Conservation (phyloP, 2,113 vertebrate genomes). For the Colistium nudipinnis region DNA sequence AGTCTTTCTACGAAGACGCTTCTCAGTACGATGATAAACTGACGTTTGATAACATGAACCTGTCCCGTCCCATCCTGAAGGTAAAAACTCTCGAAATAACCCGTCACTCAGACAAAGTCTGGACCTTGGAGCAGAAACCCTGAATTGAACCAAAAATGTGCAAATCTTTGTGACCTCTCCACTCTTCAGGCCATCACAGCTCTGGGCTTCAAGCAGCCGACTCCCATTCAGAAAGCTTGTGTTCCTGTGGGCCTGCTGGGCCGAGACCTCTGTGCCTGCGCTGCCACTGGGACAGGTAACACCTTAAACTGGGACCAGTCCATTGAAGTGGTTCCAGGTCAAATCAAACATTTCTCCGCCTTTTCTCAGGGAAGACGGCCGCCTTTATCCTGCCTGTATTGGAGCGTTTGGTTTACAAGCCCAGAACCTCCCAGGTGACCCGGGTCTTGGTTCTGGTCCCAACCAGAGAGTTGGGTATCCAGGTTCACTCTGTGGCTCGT, state of each 20-base stretch:
- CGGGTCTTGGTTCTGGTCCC: conserved; percentile 93
- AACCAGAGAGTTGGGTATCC: conserved; percentile 95
- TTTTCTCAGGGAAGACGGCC: conserved; percentile 94
- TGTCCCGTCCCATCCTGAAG: conserved; percentile 96
- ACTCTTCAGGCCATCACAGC: conserved; percentile 90
- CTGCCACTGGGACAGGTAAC: conserved; percentile 95
- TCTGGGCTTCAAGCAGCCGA: conserved; percentile 93
- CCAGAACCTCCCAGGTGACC: conserved; percentile 89
- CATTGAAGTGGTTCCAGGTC: not conserved
- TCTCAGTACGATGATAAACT: conserved; percentile 90
- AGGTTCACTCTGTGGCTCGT: conserved; percentile 93
- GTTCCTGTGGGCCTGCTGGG: conserved; percentile 93
- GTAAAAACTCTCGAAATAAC: conserved; percentile 75
- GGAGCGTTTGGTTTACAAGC: conserved; percentile 96
- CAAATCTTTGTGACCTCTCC: not conserved
- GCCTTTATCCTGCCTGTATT: conserved; percentile 95
- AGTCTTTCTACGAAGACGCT: conserved; percentile 90
- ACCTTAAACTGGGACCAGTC: not conserved
- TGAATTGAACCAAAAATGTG: too few relatives aligned
- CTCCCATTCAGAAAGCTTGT: conserved; percentile 97
- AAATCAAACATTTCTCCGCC: too few relatives aligned
- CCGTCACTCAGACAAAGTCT: too few relatives aligned
- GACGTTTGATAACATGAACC: conserved; percentile 96
- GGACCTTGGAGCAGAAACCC: too few relatives aligned
- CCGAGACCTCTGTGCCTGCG: conserved; percentile 96